Evolutionary conservation across 2,888 invertebrate species (phyloP).

Genomic region (Orthosia cruda): DNA sequence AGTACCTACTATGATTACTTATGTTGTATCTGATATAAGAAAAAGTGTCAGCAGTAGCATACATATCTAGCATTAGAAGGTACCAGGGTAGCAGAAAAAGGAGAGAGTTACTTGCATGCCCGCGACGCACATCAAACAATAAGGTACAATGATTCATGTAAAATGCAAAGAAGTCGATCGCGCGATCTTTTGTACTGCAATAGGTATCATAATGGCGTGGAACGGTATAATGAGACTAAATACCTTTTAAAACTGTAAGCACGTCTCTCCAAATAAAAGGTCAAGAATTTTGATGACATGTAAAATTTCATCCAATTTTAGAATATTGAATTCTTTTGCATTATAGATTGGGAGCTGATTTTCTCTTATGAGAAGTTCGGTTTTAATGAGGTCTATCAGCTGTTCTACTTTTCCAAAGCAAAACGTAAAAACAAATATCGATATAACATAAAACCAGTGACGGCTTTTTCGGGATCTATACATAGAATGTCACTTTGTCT

Average conservation of each 20-base stretch:
- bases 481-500: too few species aligned
- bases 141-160: too few species aligned
- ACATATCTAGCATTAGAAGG: neutral
- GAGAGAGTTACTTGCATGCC: neutral
- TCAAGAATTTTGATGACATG: neutral
- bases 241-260: neutral
- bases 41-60: neutral
- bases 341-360: neutral
- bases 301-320: neutral
- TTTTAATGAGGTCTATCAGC: neutral
- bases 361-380: neutral
- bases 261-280: neutral
- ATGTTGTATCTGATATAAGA: neutral
- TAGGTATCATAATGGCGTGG: neutral
- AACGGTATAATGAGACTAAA: constrained; percentile 5
- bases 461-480: too few species aligned
- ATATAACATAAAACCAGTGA: too few species aligned
- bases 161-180: neutral
- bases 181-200: neutral
- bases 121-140: too few species aligned
- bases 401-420: neutral
- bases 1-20: constrained; percentile 8
- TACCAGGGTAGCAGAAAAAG: neutral
- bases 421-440: neutral
- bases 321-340: neutral